Evolutionary conservation across 2,797 vertebrate species (phyloP).

Genomic region (Argya squamiceps): DNA sequence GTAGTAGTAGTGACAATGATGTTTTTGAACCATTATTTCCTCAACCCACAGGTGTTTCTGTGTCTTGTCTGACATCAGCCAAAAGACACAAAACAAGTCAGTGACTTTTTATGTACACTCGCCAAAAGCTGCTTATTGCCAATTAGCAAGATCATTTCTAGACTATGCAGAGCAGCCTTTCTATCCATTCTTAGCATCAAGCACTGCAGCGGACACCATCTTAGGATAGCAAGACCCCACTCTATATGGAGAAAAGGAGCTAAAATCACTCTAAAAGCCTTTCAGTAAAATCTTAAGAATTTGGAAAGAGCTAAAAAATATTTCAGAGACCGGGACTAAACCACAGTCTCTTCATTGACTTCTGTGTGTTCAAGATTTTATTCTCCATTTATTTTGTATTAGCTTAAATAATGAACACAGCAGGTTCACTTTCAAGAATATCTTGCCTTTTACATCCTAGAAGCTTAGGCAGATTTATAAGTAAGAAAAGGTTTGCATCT

Average conservation of each 20-base stretch:
- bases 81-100: neutral
- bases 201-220: neutral
- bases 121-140: neutral
- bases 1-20: neutral
- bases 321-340: neutral
- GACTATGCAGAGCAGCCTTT: neutral
- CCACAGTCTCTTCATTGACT: neutral
- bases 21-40: neutral
- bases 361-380: neutral
- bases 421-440: neutral
- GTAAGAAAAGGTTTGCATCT: neutral
- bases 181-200: neutral
- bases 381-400: neutral
- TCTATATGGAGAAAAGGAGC: neutral
- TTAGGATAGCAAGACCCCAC: neutral
- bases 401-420: neutral
- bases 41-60: neutral
- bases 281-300: neutral
- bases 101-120: neutral
- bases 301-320: neutral
- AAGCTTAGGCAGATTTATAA: neutral
- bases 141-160: neutral
- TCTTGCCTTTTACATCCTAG: neutral
- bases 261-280: neutral
- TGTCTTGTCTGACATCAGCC: neutral